Evolutionary conservation across 1,140 invertebrate genomes (phyloP), one percentile per base, ranked within the genome.

Genomic region (Dendroctonus ponderosae): DNA sequence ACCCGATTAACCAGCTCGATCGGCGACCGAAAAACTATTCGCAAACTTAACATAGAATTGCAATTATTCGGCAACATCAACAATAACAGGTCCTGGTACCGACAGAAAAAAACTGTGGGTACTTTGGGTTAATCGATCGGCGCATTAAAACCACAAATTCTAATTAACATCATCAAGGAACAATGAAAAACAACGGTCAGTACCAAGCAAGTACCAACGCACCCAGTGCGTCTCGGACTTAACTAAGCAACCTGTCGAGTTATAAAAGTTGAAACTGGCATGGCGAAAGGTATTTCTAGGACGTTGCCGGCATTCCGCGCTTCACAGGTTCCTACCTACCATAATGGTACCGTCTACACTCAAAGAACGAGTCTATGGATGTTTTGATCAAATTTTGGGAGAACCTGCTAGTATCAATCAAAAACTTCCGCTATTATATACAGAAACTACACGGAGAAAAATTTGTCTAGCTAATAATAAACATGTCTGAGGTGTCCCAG

Each of bases 221-320:
- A 52, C 50, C 50, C 50, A 48, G 26, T 26, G 26, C 26, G 26
- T 26, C 26, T 26, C 26, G 26, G 26, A 26, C 26, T 26, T 26
- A 26, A 26, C 26, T 26, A 26, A 26, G 26, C 50, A 52, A 52
- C 50, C 50, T 52, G 50, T 52, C 12, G 26, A 26, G 26, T 26
- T 2, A 26, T 26, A 26, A 26, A 46, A 46, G 44, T 46, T 52
- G n/a, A 52, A 52, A 52, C 50, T 52, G 15, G 50, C 50, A 15
- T 52, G 50, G 50, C 9, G 50, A 52, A 52, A 52, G 50, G 50
- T 52, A 52, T 52, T 52, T 52, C 12, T 52, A 52, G 50, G 50
- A 52, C 50, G 38, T 52, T 52, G 50, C 50, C 50, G 50, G 50
- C 15, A 26, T 52, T 52, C 37, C 50, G 50, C 37, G 50, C 8